phyloP scores from a whole-genome alignment of 2,888 invertebrate species.

The Tinea pellionella region DNA sequence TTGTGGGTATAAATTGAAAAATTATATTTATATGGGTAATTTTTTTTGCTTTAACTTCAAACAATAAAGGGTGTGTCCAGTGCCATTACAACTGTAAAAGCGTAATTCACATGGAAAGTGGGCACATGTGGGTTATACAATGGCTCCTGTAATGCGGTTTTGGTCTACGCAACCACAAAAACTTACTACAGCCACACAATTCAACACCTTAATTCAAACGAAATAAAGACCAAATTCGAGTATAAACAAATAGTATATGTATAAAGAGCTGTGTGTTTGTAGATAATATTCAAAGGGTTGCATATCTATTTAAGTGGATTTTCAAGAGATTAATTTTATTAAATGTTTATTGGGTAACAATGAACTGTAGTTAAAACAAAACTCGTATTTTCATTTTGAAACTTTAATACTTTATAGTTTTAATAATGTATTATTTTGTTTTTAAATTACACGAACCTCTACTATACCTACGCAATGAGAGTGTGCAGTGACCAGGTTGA shows the following conservation, averaged over 20 bases:
- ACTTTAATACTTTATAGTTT: too few relatives aligned
- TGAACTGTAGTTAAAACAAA: background rate
- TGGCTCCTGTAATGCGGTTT: slow-evolving; percentile 11
- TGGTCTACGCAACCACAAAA: background rate
- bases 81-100: background rate
- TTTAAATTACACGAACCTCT: too few relatives aligned
- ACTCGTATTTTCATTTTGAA: background rate
- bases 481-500: too few relatives aligned
- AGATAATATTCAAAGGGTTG: background rate
- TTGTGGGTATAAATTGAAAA: background rate
- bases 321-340: background rate
- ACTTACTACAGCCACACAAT: background rate
- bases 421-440: too few relatives aligned
- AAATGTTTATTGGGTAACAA: background rate
- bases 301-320: background rate
- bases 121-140: slow-evolving; percentile 22
- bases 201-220: background rate
- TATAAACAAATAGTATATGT: background rate
- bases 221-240: background rate
- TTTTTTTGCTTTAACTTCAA: background rate
- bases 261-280: background rate
- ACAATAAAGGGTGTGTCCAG: background rate
- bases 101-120: slow-evolving; percentile 20
- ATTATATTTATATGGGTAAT: background rate
- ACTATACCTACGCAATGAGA: too few relatives aligned